phyloP scores from a whole-genome alignment of 2,113 vertebrate genomes.

The Labrus mixtus region DNA sequence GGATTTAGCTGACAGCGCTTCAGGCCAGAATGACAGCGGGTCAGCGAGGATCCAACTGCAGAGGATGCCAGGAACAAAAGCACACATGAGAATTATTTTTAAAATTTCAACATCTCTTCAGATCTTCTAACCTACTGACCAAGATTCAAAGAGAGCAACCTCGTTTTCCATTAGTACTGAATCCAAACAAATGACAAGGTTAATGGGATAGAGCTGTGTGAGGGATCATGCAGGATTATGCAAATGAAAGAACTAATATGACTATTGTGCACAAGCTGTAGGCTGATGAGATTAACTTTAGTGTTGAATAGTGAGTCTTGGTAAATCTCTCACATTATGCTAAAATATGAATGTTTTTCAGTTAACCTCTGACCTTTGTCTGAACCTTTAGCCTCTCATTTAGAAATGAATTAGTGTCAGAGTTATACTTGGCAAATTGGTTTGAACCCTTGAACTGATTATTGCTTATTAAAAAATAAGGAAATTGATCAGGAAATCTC shows the following conservation, averaged over 20 bases:
- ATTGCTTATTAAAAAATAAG: too few species aligned
- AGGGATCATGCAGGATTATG: constrained; percentile 49
- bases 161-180: not conserved
- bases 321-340: not conserved
- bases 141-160: not conserved
- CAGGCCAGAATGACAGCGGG: constrained; percentile 17
- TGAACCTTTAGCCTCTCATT: constrained; percentile 8
- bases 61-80: constrained; percentile 22
- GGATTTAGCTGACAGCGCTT: constrained; percentile 42
- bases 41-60: constrained; percentile 6
- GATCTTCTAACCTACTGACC: not conserved
- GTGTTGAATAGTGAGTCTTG: constrained; percentile 19
- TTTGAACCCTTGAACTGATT: too few species aligned
- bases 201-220: constrained; percentile 40
- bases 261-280: constrained; percentile 18
- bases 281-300: constrained; percentile 46
- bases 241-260: constrained; percentile 47
- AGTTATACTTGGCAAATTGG: too few species aligned
- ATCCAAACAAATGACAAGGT: constrained; percentile 27
- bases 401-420: not conserved
- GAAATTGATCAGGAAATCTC: too few species aligned
- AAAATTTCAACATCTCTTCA: not conserved
- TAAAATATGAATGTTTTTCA: constrained; percentile 5
- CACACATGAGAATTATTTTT: not conserved
- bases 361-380: constrained; percentile 32